Evolutionary conservation across 2,797 vertebrate species (phyloP), one percentile per base, ranked within the genome.

Genomic region (Naso thynnoides): DNA sequence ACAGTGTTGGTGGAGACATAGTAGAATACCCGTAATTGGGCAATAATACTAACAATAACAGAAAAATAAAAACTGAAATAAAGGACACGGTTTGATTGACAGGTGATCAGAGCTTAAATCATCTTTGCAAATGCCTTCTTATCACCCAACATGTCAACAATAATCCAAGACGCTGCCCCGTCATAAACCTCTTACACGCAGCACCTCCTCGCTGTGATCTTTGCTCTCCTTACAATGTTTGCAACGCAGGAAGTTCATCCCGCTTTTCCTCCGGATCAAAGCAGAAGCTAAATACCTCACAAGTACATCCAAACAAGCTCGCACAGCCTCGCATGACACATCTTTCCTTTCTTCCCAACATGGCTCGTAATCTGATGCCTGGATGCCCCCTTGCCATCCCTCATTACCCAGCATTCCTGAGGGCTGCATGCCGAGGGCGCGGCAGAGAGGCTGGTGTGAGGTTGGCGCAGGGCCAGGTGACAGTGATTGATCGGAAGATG

Each of bases 401-500:
- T 92, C 89, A 88, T 94, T 94, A 93, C 91, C 93, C 90, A 78
- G 70, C 90, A 93, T 93, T 93, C 92, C 90, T 81, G 67, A 72
- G 65, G 89, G 86, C 87, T 79, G 75, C 87, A 88, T 88, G 88
- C 88, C 88, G 62, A 84, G 91, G 89, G 88, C 39, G 86, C 82
- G 81, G 89, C 74, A 21, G 72, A 73, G 78, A 58, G 85, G 64
- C 82, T 78, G 82, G 85, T 73, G 81, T 55, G 82, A 81, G 78
- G 80, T 31, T 90, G 87, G 91, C 64, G 61, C 54, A 39, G 71
- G 39, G 67, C 79, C 79, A 82, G 83, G 81, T 87, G 89, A 93
- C 93, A 92, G 85, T 91, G 93, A 95, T 92, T 92, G 92, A 95
- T 93, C 85, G 78, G 84, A 88, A 79, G 73, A 89, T 94, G 94